Conservation (phyloP, 2,797 vertebrate genomes). For the Neopelma chrysocephalum region DNA sequence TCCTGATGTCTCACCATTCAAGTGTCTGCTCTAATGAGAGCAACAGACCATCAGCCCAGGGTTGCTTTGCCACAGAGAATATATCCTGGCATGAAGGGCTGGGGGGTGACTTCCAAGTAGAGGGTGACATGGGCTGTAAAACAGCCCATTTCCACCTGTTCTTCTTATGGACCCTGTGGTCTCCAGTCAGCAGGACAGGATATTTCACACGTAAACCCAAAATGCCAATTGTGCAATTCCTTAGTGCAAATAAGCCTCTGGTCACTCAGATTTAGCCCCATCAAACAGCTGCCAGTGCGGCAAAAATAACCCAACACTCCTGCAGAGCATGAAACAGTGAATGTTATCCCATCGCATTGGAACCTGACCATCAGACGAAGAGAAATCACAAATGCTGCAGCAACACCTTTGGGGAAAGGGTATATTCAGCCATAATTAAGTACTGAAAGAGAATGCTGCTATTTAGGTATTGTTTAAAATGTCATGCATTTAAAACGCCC, state of each 20-base stretch:
- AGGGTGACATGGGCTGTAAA: neutral
- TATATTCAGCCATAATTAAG: neutral
- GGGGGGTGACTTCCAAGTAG: neutral
- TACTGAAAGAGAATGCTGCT: neutral
- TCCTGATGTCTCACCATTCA: neutral
- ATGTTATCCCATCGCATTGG: neutral
- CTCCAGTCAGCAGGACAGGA: neutral
- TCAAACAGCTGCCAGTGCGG: slow-evolving; percentile 28
- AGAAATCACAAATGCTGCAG: neutral
- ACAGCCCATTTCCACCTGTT: neutral
- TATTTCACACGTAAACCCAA: neutral
- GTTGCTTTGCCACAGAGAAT: neutral
- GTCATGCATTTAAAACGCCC: rapidly evolving
- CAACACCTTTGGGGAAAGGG: neutral
- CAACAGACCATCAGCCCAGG: neutral
- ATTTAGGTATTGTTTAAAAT: neutral
- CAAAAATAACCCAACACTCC: neutral
- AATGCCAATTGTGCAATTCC: neutral
- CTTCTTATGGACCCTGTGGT: neutral
- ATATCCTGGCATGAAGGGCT: neutral
- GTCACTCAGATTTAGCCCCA: neutral
- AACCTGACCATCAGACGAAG: neutral
- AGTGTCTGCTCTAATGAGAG: neutral
- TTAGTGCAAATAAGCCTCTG: neutral
- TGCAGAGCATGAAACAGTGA: neutral